Percentiles rank a stretch among this genome's conserved stretches.
Evolutionary conservation across 2,888 invertebrate genomes (phyloP).

Genomic region (Spatulosminthurus flaviceps): DNA sequence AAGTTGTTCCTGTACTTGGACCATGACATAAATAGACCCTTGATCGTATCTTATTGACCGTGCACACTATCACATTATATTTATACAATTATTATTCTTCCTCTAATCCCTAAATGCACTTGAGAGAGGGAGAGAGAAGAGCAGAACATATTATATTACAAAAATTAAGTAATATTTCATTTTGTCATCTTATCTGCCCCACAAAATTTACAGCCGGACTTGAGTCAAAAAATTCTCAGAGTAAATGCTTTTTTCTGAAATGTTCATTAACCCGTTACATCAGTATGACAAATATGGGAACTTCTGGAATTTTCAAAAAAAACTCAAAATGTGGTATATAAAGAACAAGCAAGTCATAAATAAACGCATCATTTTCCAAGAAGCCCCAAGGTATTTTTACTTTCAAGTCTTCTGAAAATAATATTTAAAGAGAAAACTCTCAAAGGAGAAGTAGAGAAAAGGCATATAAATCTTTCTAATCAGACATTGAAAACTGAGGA

Average conservation of each 20-base stretch:
- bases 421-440: not conserved
- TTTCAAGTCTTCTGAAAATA: not conserved
- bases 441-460: too few relatives aligned
- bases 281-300: too few relatives aligned
- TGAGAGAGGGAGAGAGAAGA: too few relatives aligned
- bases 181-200: slow-evolving; percentile 4
- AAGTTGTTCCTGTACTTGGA: slow-evolving; percentile 12
- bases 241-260: not conserved
- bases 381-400: not conserved
- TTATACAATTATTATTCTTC: too few relatives aligned
- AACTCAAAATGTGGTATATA: not conserved
- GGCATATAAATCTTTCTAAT: slow-evolving; percentile 7
- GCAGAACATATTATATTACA: too few relatives aligned
- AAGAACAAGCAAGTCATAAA: not conserved
- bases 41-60: not conserved
- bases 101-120: too few relatives aligned
- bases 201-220: not conserved
- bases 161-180: not conserved
- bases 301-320: too few relatives aligned
- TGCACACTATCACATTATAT: too few relatives aligned
- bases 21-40: not conserved
- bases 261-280: not conserved
- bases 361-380: not conserved
- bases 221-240: not conserved
- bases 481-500: not conserved